A percentile compares a stretch with the other conserved stretches of the same genome.
Evolutionary conservation across 2,113 vertebrate species (phyloP).

Genomic region (Chionodraco myersi): DNA sequence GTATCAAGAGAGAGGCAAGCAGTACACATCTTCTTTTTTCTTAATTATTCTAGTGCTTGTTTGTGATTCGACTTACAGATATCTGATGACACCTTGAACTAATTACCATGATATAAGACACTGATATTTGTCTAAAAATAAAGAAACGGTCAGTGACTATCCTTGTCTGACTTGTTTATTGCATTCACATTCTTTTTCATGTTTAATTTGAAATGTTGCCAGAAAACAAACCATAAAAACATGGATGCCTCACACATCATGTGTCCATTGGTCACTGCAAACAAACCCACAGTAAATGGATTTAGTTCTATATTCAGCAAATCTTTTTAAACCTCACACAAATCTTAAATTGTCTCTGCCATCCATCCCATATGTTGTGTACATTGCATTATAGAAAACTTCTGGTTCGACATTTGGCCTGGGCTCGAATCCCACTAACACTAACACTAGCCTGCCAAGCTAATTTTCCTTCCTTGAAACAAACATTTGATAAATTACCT

Average conservation of each 20-base stretch:
- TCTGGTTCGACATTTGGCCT: not conserved
- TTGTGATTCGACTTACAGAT: not conserved
- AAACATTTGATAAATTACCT: slow-evolving; percentile 64
- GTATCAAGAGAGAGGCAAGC: not conserved
- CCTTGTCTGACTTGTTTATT: not conserved
- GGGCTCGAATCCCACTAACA: slow-evolving; percentile 27
- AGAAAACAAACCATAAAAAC: not conserved
- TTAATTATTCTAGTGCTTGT: not conserved
- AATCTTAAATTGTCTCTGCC: not conserved
- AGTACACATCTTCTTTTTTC: no score
- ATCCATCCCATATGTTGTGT: not conserved
- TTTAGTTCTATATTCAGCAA: not conserved
- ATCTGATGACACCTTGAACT: not conserved
- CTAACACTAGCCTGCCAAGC: slow-evolving; percentile 30
- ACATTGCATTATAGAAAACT: not conserved
- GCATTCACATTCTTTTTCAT: not conserved
- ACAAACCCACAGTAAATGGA: not conserved
- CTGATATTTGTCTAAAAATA: no score
- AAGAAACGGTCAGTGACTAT: not conserved
- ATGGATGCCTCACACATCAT: not conserved
- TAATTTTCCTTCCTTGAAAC: slow-evolving; percentile 39
- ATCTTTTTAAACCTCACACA: not conserved
- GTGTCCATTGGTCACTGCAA: not conserved
- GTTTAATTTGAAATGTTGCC: not conserved
- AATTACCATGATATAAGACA: not conserved